Conservation (phyloP, 2,113 vertebrate genomes). For the Platysteira castanea region DNA sequence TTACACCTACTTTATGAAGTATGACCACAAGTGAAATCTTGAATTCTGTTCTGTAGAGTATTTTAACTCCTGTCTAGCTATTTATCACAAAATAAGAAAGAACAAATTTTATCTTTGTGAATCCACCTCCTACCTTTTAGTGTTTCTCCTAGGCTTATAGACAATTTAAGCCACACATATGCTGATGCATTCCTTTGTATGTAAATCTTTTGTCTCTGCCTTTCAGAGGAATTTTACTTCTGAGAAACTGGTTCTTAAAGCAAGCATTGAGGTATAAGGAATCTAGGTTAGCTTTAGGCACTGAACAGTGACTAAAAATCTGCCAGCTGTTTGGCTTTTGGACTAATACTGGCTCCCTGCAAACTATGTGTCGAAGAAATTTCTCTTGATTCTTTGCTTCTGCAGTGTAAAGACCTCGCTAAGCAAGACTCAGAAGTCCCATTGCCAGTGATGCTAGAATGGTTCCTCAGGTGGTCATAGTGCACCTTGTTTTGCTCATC, state of each 20-base stretch:
- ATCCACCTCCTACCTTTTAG: not conserved
- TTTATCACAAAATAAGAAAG: not conserved
- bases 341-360: not conserved
- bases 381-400: not conserved
- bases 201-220: not conserved
- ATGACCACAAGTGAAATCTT: not conserved
- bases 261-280: not conserved
- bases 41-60: not conserved
- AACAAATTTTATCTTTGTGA: not conserved
- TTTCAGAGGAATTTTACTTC: not conserved
- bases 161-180: not conserved
- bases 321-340: not conserved
- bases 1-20: not conserved
- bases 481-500: not conserved
- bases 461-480: not conserved
- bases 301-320: not conserved
- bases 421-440: not conserved
- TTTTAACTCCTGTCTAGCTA: not conserved
- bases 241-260: not conserved
- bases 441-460: rapidly evolving
- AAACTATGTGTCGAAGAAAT: not conserved
- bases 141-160: not conserved
- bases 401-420: not conserved
- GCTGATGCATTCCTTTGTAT: not conserved
- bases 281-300: not conserved